These are phyloP conservation scores for Carassius carassius DNA, from an alignment of 2,113 vertebrate genomes.

Conservation along the genomic window DNA sequence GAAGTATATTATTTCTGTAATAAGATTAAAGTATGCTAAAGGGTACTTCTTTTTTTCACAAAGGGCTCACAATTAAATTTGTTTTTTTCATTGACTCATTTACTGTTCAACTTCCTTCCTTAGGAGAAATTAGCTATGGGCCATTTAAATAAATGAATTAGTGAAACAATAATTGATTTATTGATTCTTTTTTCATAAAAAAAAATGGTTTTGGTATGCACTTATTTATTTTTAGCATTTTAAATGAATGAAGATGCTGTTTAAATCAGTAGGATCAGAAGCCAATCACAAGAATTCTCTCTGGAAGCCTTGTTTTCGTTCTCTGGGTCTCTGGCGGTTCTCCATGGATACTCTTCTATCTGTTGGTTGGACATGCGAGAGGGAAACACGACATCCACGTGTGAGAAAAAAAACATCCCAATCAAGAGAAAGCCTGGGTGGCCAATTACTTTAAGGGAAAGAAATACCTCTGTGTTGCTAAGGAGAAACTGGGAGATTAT, in stretches of 20 bases:
- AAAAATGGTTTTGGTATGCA: too few species aligned
- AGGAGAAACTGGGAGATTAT: slow-evolving; percentile 62
- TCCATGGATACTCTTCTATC: slow-evolving; percentile 46
- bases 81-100: too few species aligned
- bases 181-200: too few species aligned
- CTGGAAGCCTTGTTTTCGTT: slow-evolving; percentile 18
- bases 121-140: background rate
- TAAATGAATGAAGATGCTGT: background rate
- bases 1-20: background rate
- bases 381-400: slow-evolving; percentile 61
- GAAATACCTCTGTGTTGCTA: slow-evolving; percentile 70
- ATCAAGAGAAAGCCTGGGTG: slow-evolving; percentile 77
- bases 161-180: too few species aligned
- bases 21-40: background rate
- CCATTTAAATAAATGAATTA: too few species aligned
- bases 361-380: slow-evolving; percentile 25
- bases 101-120: background rate
- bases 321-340: slow-evolving; percentile 16
- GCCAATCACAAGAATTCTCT: slow-evolving; percentile 10
- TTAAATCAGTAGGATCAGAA: background rate
- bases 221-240: background rate
- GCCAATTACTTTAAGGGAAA: slow-evolving; percentile 78
- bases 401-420: slow-evolving; percentile 61
- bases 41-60: background rate
- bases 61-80: too few species aligned